phyloP scores from a whole-genome alignment of 2,113 vertebrate genomes.

The Thamnaconus septentrionalis region DNA sequence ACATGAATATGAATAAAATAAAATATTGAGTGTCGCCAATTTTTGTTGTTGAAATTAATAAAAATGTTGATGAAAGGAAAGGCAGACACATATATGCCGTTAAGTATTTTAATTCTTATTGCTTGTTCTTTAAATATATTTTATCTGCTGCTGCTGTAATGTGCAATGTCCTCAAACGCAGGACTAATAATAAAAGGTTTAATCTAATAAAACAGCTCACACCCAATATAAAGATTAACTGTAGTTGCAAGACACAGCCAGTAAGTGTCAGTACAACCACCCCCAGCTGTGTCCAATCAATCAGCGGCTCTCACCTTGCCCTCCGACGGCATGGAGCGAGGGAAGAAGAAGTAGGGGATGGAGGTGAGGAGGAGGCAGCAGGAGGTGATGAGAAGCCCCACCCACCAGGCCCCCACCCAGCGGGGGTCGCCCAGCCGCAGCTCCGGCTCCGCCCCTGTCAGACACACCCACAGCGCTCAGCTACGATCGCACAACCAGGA shows the following conservation, averaged over 20 bases:
- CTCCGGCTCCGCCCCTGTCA: constrained; percentile 56
- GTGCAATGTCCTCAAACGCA: too few species aligned
- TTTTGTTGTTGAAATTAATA: too few species aligned
- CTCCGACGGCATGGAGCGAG: constrained; percentile 68
- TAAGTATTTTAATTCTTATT: too few species aligned
- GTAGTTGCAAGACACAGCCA: constrained; percentile 21
- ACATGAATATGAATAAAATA: too few species aligned
- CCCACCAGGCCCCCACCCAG: constrained; percentile 98
- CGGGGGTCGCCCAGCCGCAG: constrained; percentile 82
- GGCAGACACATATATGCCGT: too few species aligned
- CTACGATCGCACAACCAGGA: background rate
- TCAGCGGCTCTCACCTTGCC: constrained; percentile 44
- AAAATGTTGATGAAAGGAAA: too few species aligned
- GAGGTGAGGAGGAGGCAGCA: constrained; percentile 83
- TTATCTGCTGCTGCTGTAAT: too few species aligned
- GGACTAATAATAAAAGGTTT: too few species aligned
- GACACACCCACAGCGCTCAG: background rate
- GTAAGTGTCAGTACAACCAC: constrained; percentile 40
- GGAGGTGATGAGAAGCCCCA: constrained; percentile 87
- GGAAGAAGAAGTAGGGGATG: constrained; percentile 96
- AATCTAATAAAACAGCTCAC: too few species aligned
- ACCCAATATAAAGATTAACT: background rate
- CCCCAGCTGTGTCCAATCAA: background rate
- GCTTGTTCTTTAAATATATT: too few species aligned
- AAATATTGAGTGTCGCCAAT: too few species aligned